Conservation (phyloP, 2,797 vertebrate species). For the Chelon auratus region DNA sequence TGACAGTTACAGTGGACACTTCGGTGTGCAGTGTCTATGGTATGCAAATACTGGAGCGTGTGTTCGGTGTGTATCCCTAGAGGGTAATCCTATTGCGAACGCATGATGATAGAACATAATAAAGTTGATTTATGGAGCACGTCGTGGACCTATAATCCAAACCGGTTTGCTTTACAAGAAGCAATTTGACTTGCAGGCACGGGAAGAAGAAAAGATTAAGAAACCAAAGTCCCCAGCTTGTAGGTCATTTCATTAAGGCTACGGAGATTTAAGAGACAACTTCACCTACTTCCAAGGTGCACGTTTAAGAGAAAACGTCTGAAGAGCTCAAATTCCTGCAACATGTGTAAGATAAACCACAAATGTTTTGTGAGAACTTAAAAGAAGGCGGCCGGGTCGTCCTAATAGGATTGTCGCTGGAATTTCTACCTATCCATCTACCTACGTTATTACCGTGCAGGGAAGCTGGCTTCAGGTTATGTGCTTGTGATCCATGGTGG, state of each 20-base stretch:
- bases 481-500: too few species aligned
- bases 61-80: slow-evolving; percentile 28
- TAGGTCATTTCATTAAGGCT: neutral
- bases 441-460: too few species aligned
- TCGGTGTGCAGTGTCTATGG: slow-evolving; percentile 55
- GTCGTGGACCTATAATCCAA: slow-evolving; percentile 29
- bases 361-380: neutral
- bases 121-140: slow-evolving; percentile 60
- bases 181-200: slow-evolving; percentile 21
- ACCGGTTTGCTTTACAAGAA: slow-evolving; percentile 18
- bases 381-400: neutral
- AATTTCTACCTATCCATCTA: neutral
- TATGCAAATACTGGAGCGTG: slow-evolving; percentile 59
- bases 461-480: too few species aligned
- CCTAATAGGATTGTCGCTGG: neutral
- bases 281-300: slow-evolving; percentile 13
- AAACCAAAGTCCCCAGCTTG: neutral
- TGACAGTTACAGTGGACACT: slow-evolving; percentile 63
- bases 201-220: slow-evolving; percentile 17
- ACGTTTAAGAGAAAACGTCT: slow-evolving; percentile 4
- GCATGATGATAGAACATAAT: slow-evolving; percentile 47
- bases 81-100: slow-evolving; percentile 41
- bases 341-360: neutral
- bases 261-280: slow-evolving; percentile 11
- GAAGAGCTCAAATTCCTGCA: slow-evolving; percentile 2